Evolutionary conservation across 2,888 invertebrate species (phyloP), one percentile per base, ranked within the genome.

Genomic region (Drosophila mimetica): DNA sequence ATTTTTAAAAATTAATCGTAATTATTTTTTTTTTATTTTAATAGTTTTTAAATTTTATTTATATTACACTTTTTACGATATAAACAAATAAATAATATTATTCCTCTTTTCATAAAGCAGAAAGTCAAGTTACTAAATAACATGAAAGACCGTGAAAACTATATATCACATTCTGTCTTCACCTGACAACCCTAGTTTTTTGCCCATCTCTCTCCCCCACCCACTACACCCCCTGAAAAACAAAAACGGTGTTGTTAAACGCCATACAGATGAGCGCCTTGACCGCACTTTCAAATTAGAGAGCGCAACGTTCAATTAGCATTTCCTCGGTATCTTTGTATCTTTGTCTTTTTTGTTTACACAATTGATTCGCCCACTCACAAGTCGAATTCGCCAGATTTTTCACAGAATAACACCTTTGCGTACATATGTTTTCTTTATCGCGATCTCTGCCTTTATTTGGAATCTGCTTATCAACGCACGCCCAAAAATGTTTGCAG

Each of bases 161-260:
- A n/a, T n/a, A n/a, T n/a, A n/a, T n/a, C n/a, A n/a, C n/a, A n/a
- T n/a, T n/a, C n/a, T n/a, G n/a, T n/a, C n/a, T n/a, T 25, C 4
- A 30, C 11, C 4, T 42, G 67, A 37, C 60, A 84, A n/a, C 84
- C 55, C 79, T 84, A 36, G 25, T 25, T 14, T 36, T 2, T 6
- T 9, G 2, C 63, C 54, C 71, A 63, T 55, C 47, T 9, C 28
- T 47, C 34, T 16, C 16, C 18, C 22, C 36, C 42, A 25, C 16
- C n/a, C 6, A 22, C 39, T 8, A 30, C 16, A 25, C 13, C 5
- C 30, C 1, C 9, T 3, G 14, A 9, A 8, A 37, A 18, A 14
- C 22, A 63, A 30, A 30, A 30, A 63, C 76, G 48, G 76, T 80
- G 84, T 69, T 86, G 79, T 52, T 76, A 76, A 77, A 72, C 75